phyloP scores from a whole-genome alignment of 2,113 vertebrate species.

The Phalacrocorax pelagicus region DNA sequence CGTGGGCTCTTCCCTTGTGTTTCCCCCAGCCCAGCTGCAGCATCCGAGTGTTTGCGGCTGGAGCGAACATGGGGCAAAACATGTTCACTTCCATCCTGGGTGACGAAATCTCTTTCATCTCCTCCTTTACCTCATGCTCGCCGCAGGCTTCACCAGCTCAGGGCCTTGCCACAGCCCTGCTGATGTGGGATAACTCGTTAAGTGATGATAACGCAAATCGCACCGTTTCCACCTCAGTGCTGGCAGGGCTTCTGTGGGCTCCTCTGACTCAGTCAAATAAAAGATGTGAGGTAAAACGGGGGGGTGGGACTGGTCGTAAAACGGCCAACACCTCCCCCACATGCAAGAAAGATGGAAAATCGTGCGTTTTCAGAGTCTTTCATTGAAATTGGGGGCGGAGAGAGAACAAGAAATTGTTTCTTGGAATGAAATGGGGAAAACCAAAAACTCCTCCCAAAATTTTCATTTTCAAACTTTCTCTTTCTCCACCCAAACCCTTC shows the following conservation, averaged over 20 bases:
- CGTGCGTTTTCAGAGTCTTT: fast-evolving
- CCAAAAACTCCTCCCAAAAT: not conserved
- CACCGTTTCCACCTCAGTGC: fast-evolving
- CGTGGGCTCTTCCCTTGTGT: fast-evolving
- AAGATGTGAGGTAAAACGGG: not conserved
- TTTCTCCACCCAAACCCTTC: not conserved
- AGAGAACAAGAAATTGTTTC: not conserved
- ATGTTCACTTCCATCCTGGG: fast-evolving
- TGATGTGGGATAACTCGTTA: not conserved
- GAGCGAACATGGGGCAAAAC: not conserved
- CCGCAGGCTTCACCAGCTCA: not conserved
- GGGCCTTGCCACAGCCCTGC: not conserved
- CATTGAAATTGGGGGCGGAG: fast-evolving
- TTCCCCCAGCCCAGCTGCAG: not conserved
- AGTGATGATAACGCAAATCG: fast-evolving
- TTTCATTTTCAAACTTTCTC: not conserved
- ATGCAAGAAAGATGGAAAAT: fast-evolving
- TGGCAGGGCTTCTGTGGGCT: not conserved
- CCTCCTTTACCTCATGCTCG: not conserved
- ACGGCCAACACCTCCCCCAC: not conserved
- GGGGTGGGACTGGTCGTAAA: not conserved
- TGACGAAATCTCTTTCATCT: not conserved
- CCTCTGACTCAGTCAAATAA: not conserved
- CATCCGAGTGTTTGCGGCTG: fast-evolving
- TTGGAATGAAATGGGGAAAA: fast-evolving